A percentile compares a stretch with the other conserved stretches of the same genome.
Evolutionary conservation across 1,140 invertebrate species (phyloP).

Genomic region (Scaptomyza pallida): DNA sequence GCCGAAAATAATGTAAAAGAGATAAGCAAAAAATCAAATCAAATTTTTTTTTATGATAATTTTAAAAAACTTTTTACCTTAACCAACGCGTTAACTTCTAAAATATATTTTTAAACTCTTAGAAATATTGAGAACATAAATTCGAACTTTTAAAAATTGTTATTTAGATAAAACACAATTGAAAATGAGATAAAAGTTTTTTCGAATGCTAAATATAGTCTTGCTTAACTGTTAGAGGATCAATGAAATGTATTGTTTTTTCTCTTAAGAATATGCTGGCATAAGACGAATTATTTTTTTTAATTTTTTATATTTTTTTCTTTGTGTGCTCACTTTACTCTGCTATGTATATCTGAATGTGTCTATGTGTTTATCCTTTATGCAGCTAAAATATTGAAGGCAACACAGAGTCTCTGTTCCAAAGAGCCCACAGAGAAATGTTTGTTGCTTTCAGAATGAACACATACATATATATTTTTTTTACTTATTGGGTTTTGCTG

Average conservation of each 20-base stretch:
- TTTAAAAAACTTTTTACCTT: no score
- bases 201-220: not conserved
- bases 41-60: no score
- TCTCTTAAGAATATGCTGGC: not conserved
- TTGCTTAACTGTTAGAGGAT: not conserved
- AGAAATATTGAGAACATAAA: no score
- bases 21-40: no score
- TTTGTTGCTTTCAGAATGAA: constrained; percentile 17
- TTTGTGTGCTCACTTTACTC: constrained; percentile 38
- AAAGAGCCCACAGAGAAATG: constrained; percentile 25
- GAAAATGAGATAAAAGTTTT: no score
- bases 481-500: constrained; percentile 45
- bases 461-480: not conserved
- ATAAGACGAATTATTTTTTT: constrained; percentile 26
- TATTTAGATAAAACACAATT: no score
- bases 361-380: not conserved
- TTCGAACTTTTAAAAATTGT: no score
- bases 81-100: no score
- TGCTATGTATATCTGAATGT: not conserved
- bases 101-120: no score
- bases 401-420: constrained; percentile 18
- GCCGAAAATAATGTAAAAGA: no score
- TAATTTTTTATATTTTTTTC: constrained; percentile 33
- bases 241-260: not conserved
- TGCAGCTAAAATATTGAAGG: constrained; percentile 31